Percentiles rank a stretch among this genome's conserved stretches.
Conservation (phyloP, 2,113 vertebrate species). For the Callipepla californica region DNA sequence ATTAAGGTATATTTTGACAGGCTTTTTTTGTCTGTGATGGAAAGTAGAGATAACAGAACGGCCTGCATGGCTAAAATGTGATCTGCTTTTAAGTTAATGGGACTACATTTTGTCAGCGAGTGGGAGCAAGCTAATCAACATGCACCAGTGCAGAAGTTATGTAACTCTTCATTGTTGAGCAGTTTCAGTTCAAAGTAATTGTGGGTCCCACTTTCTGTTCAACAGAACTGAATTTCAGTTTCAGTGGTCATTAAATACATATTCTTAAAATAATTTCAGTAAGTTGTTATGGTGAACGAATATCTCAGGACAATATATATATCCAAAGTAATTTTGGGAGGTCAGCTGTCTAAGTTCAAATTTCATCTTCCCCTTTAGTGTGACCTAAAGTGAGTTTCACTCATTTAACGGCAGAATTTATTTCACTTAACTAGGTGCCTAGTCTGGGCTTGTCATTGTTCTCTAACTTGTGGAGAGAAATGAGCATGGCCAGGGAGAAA, state of each 20-base stretch:
- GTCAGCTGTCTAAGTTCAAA: background rate
- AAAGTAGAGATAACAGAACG: background rate
- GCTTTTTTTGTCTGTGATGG: background rate
- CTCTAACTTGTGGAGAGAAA: conserved; percentile 5
- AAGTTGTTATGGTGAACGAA: background rate
- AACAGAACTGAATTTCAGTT: background rate
- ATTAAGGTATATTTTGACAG: background rate
- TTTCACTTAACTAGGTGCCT: background rate
- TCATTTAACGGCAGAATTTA: background rate
- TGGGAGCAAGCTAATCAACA: background rate
- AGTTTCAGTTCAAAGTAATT: background rate
- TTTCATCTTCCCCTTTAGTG: background rate
- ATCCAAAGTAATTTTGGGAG: background rate
- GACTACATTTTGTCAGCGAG: background rate
- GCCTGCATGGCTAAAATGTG: background rate
- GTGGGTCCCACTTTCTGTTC: background rate
- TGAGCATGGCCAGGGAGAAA: background rate
- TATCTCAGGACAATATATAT: background rate
- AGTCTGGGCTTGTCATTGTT: background rate
- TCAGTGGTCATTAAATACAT: background rate
- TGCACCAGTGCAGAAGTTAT: background rate
- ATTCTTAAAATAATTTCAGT: background rate
- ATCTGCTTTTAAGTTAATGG: background rate
- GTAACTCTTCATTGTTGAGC: background rate
- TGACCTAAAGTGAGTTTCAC: background rate